Base-by-base conservation (phyloP, 2,797 vertebrate genomes). In the Danio choprae region DNA sequence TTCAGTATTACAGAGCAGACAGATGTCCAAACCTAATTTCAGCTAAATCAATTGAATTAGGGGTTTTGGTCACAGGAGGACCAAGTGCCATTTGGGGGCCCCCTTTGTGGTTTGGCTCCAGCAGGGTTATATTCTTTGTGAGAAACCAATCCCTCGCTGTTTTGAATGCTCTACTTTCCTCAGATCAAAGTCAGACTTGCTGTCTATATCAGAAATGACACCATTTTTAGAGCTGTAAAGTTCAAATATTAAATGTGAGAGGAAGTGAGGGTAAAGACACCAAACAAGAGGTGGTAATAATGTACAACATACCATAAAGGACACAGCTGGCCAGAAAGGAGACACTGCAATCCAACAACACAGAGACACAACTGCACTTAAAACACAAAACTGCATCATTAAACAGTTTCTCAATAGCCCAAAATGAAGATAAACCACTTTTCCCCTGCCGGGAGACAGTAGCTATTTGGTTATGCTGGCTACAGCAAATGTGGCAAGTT, bases 1-100 rank as follows among this genome's bases (percentile, higher is more conserved):
- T 71, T 70, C 36, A 62, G 67, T 79, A 62, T 71, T 41, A 13
- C 18, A 71, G 56, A 80, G 73, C 16, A 29, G 16, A 80, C 78
- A 80, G 78, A 73, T 80, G 78, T 73, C 59, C 59, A 80, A 80
- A 80, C 50, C 22, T 46, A 58, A 80, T 73, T 80, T 64, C 22
- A 73, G 60, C 50, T 48, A 13, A 56, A 80, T 38, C 67, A 80
- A 80, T 80, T 65, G 69, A 79, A 79, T 79, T 79, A 79, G 68
- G 46, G n/a, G 29, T 62, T 68, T 79, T 50, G 44, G 18, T 43
- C 43, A 41, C 9, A 41, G 44, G 63, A 56, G 22, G 41, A 63
- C 77, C 44, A 29, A 55, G 15, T 63, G 46, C 36, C 56, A 60
- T 38, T 29, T 60, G 40, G 65, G 55, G 55, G 18, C 67, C 38